These are phyloP conservation scores for Lepisosteus oculatus DNA, from an alignment of 2,113 vertebrate genomes.

Conservation along the genomic window DNA sequence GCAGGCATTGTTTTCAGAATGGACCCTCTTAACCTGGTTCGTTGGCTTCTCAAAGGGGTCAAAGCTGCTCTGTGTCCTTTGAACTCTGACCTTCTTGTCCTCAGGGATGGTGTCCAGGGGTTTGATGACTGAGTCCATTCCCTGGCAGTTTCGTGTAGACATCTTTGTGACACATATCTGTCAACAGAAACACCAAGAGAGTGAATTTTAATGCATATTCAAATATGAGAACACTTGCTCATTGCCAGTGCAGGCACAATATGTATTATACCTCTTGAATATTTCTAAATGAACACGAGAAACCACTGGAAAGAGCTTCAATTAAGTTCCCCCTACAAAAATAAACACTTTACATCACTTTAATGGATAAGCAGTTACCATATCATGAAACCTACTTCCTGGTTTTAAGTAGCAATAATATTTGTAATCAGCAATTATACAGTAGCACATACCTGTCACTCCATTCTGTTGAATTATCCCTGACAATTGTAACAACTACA, in stretches of 20 bases:
- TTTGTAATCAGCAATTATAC: too few species aligned
- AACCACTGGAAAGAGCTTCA: too few species aligned
- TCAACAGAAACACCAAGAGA: constrained; percentile 21
- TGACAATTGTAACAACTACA: neutral
- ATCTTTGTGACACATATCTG: constrained; percentile 99
- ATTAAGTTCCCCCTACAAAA: too few species aligned
- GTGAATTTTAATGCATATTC: neutral
- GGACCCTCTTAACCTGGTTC: constrained; percentile 92
- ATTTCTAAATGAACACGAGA: too few species aligned
- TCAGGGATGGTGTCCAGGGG: constrained; percentile 97
- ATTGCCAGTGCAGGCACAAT: neutral
- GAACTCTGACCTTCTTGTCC: constrained; percentile 91
- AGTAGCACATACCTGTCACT: constrained; percentile 13
- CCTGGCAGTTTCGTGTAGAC: constrained; percentile 95
- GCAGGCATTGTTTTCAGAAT: constrained; percentile 95
- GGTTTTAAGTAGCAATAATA: too few species aligned
- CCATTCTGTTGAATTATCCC: constrained; percentile 9
- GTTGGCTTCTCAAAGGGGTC: constrained; percentile 89
- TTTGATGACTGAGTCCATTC: constrained; percentile 91
- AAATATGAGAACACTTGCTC: neutral
- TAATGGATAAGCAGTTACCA: too few species aligned
- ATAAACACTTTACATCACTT: too few species aligned
- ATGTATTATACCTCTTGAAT: neutral
- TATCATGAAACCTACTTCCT: too few species aligned
- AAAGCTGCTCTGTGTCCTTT: constrained; percentile 92